Conservation (phyloP, 2,888 invertebrate genomes). For the Diabrotica balteata region DNA sequence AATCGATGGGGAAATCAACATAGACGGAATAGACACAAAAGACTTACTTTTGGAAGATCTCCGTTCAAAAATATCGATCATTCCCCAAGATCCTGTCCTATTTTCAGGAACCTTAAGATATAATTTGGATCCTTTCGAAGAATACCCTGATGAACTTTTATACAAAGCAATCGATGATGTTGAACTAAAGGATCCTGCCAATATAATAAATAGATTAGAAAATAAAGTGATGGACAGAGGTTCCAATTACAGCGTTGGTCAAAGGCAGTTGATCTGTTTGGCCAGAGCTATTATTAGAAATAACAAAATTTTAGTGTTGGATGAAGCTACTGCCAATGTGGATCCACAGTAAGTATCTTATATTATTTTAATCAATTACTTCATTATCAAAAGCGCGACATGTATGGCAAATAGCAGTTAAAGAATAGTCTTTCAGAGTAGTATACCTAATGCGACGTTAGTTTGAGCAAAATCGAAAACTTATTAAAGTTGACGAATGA, state of each 20-base stretch:
- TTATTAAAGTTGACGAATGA: no score
- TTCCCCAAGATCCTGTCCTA: conserved; percentile 90
- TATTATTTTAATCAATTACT: no score
- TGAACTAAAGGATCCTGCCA: not conserved
- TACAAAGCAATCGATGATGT: conserved; percentile 80
- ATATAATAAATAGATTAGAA: not conserved
- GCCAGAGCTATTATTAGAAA: conserved; percentile 84
- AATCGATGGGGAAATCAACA: conserved; percentile 75
- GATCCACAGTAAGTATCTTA: conserved; percentile 71
- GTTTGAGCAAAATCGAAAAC: no score
- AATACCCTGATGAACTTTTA: conserved; percentile 73
- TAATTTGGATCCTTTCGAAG: conserved; percentile 85
- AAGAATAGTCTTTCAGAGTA: no score
- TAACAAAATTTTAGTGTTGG: conserved; percentile 81
- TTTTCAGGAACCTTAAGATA: conserved; percentile 84
- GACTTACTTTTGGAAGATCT: conserved; percentile 79
- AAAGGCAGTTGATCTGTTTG: conserved; percentile 85
- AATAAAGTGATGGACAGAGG: conserved; percentile 75
- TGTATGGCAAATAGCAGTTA: no score
- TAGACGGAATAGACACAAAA: conserved; percentile 77
- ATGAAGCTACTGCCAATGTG: conserved; percentile 92
- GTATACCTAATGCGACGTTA: no score
- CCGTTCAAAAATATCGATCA: conserved; percentile 84
- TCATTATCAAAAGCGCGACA: no score
- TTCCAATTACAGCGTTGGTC: conserved; percentile 85